These are phyloP conservation scores for Australoheros facetus DNA, from an alignment of 2,797 vertebrate species.

Conservation along the genomic window DNA sequence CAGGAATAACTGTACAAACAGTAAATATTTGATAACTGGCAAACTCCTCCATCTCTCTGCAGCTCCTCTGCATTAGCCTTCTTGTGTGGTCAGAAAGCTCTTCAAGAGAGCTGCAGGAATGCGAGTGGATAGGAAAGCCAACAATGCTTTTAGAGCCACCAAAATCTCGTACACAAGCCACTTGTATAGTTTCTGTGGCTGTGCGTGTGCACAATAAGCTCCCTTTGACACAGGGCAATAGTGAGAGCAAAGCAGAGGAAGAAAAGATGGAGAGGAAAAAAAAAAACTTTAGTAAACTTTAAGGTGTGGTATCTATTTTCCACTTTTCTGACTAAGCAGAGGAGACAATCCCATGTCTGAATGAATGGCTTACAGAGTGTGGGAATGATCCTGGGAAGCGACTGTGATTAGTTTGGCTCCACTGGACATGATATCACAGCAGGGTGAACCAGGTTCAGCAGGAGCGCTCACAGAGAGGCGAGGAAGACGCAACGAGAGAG, in stretches of 20 bases:
- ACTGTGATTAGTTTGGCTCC: conserved; percentile 76
- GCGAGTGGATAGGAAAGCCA: conserved; percentile 60
- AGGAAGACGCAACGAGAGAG: conserved; percentile 13
- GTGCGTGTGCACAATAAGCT: conserved; percentile 27
- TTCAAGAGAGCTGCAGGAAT: conserved; percentile 65
- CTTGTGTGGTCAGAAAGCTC: conserved; percentile 73
- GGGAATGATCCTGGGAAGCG: conserved; percentile 68
- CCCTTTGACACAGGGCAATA: conserved; percentile 22
- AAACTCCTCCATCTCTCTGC: conserved; percentile 20
- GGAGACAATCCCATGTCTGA: conserved; percentile 52
- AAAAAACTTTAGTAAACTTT: conserved; percentile 5
- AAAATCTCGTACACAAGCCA: conserved; percentile 52
- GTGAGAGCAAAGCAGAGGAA: background rate
- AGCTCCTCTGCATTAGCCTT: conserved; percentile 35
- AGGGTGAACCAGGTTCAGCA: conserved; percentile 48
- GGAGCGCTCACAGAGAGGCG: conserved; percentile 14
- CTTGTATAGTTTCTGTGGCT: conserved; percentile 51
- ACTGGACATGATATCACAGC: conserved; percentile 70
- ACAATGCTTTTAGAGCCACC: conserved; percentile 74
- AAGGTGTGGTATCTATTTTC: conserved; percentile 6
- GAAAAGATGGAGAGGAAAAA: background rate
- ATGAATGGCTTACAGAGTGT: conserved; percentile 49
- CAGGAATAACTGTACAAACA: conserved; percentile 47
- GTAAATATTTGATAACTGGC: conserved; percentile 64
- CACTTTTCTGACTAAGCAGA: conserved; percentile 20